Conservation (phyloP, 1,140 invertebrate species). For the Linepithema humile region DNA sequence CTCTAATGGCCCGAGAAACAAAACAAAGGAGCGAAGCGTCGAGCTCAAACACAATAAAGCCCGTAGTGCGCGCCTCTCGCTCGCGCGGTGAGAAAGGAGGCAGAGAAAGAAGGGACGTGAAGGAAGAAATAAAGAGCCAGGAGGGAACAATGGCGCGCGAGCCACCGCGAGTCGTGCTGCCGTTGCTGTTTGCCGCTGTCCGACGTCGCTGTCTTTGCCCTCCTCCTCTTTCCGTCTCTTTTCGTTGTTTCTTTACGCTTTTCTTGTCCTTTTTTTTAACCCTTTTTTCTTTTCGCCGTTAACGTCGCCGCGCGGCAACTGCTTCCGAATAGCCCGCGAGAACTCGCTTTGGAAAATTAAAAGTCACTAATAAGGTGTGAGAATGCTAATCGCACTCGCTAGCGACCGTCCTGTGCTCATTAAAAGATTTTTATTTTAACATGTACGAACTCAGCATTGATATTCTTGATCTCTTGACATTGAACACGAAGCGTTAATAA, state of each 20-base stretch:
- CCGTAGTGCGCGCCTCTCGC: constrained; percentile 46
- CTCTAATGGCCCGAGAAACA: constrained; percentile 83
- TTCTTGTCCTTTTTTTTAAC: background rate
- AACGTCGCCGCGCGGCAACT: constrained; percentile 54
- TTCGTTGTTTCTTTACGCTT: constrained; percentile 16
- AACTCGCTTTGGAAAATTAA: constrained; percentile 71
- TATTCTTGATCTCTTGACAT: too few relatives aligned
- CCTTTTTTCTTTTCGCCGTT: constrained; percentile 11
- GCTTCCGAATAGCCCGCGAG: constrained; percentile 53
- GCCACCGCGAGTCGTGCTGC: constrained; percentile 65
- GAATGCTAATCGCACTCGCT: constrained; percentile 32
- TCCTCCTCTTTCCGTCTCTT: background rate
- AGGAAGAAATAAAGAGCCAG: constrained; percentile 66
- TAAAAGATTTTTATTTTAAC: too few relatives aligned
- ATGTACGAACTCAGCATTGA: too few relatives aligned
- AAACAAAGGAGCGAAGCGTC: constrained; percentile 80
- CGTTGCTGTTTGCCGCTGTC: constrained; percentile 57
- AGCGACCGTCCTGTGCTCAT: constrained; percentile 41
- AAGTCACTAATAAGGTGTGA: constrained; percentile 69
- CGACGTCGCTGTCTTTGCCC: constrained; percentile 42
- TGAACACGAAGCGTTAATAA: background rate
- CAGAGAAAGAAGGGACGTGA: constrained; percentile 36
- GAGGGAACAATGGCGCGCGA: constrained; percentile 74
- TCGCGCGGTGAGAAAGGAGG: constrained; percentile 51
- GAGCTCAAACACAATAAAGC: constrained; percentile 80